These are phyloP conservation scores for Acleris cristana DNA, from an alignment of 2,888 invertebrate species.

Conservation along the genomic window DNA sequence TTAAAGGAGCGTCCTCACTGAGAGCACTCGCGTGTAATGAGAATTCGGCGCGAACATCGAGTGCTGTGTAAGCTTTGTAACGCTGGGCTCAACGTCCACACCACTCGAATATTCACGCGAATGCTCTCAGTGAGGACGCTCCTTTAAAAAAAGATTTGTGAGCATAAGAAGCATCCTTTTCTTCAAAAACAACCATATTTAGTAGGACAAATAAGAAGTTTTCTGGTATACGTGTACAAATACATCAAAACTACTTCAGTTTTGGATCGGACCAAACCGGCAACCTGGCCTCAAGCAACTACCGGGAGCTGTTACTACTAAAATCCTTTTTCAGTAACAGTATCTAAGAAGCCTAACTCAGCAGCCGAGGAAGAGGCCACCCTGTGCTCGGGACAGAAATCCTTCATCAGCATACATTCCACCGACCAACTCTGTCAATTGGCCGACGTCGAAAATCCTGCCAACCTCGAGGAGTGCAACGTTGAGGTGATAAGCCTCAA, in stretches of 20 bases:
- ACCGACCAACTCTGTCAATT: constrained; percentile 77
- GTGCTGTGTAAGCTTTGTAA: too few species aligned
- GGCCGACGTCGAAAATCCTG: constrained; percentile 56
- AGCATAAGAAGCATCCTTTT: too few species aligned
- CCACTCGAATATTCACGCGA: too few species aligned
- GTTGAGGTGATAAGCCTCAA: constrained; percentile 75
- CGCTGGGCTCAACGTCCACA: too few species aligned
- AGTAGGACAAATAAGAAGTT: too few species aligned
- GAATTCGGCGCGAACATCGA: too few species aligned
- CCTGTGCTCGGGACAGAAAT: constrained; percentile 67
- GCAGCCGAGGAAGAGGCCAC: constrained; percentile 56
- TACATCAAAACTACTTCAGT: neutral
- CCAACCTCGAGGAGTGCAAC: constrained; percentile 71
- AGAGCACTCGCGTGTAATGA: too few species aligned
- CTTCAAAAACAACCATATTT: too few species aligned
- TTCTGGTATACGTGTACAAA: too few species aligned
- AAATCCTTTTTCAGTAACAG: constrained; percentile 66
- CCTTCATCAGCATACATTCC: constrained; percentile 79
- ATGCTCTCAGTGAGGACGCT: too few species aligned
- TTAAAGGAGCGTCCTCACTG: too few species aligned
- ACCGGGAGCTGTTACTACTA: neutral
- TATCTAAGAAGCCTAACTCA: constrained; percentile 68
- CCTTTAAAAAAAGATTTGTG: too few species aligned
- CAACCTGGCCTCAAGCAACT: neutral
- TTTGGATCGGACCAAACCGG: neutral